Base-by-base conservation (phyloP, 2,888 invertebrate species). In the Troilus luridus region DNA sequence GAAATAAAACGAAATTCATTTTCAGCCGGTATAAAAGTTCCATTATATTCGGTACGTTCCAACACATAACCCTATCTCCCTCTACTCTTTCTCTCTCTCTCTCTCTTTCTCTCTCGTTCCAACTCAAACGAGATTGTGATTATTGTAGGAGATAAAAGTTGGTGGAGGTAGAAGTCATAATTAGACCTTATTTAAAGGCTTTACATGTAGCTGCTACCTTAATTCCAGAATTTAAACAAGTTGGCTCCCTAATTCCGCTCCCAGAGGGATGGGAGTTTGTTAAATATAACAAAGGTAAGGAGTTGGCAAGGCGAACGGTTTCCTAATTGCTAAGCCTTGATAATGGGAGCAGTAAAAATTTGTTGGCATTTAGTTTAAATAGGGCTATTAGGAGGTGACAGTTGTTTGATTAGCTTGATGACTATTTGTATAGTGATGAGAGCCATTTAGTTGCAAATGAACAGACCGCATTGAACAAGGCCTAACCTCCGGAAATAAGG, bases 351-450 rank as follows among this genome's bases (percentile, higher is more conserved):
- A 1, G 58, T 17, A 60, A 56, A 88, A 58, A 77, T 27, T 77
- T 77, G 41, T 77, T 77, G 27, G 72, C 41, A 77, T 77, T 77
- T 41, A 77, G 27, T 27, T 77, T 27, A 77, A 77, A 77, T 41
- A 17, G 72, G 8, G 85, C 56, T n/a, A 58, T 85, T 58, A 85
- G 41, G n/a, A 85, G 85, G 85, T 85, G 85, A 58, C 56, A 85
- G 56, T 85, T 85, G 85, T 85, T 58, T 85, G 56, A 85, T 85
- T 85, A 58, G n/a, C 21, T 56, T 85, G 56, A 85, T 85, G 56
- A 14, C 85, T 85, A n/a, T 56, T 85, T 85, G 85, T 85, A n/a
- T 11, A 85, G 56, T 5, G 85, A 85, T 56, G n/a, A 58, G 85
- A 56, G 56, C n/a, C 85, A n/a, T 85, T 85, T 58, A 85, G 85